Base-by-base conservation (phyloP, 1,140 invertebrate species). In the Tetranychus cinnabarinus region DNA sequence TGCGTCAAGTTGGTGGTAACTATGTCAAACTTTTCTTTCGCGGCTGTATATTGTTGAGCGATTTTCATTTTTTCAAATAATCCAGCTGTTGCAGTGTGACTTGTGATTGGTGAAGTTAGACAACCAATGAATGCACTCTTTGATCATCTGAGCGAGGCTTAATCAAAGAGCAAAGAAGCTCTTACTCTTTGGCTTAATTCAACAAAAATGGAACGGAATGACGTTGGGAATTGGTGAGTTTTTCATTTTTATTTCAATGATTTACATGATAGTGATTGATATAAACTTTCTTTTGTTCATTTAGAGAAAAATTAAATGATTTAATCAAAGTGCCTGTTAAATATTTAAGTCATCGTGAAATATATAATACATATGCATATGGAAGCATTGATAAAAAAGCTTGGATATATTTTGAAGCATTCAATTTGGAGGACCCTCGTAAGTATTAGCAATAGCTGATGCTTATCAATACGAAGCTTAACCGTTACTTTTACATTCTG, bases 331-430 rank as follows among this genome's bases (percentile, higher is more conserved):
- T 85, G 3, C 84, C 86, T 39, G 70, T 78, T 8, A 82, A 83
- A 60, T 89, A 86, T 70, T 75, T 86, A 62, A 86, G 83, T 66
- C 85, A 89, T 68, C 86, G 86, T 68, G 83, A 89, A 68, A 79
- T 84, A 61, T 88, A n/a, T n/a, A n/a, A n/a, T n/a, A 23, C 23
- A 23, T 23, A 23, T 23, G 23, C 0, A 89, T 72, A 82, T 86
- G 69, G 75, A 85, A 66, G 79, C 82, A n/a, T 70, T 89, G 1
- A 77, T 81, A 50, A 87, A 85, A 72, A 80, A 39, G 64, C 67
- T 13, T 37, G 66, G 13, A 66, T 71, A 55, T 83, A 80, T 67
- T 71, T 78, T 12, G 70, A 87, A 62, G 79, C 86, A 62, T 75
- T 81, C 61, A 82, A 87, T 73, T 79, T 87, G 15, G 76, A 81